Evolutionary conservation across 1,140 invertebrate species (phyloP).

Genomic region (Drosophila yakuba): DNA sequence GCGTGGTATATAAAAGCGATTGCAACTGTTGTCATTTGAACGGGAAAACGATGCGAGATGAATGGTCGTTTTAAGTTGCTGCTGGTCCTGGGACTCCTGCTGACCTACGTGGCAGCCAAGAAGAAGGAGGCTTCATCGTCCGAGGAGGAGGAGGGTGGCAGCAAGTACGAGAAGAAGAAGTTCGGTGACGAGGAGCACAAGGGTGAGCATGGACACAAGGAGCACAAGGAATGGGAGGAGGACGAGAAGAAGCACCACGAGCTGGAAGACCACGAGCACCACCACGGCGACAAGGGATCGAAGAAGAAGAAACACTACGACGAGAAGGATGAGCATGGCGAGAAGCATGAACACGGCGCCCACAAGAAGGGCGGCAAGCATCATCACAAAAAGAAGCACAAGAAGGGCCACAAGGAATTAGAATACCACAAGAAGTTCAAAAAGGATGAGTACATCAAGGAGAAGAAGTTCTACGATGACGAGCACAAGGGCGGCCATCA

Average conservation of each 20-base stretch:
- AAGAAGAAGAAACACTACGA: slow-evolving; percentile 88
- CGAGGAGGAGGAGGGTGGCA: slow-evolving; percentile 84
- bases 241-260: slow-evolving; percentile 88
- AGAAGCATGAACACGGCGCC: slow-evolving; percentile 87
- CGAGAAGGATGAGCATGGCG: slow-evolving; percentile 87
- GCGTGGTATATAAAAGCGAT: slow-evolving; percentile 56
- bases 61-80: slow-evolving; percentile 61
- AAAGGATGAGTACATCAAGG: slow-evolving; percentile 92
- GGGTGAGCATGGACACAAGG: slow-evolving; percentile 87
- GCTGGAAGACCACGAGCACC: slow-evolving; percentile 87
- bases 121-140: slow-evolving; percentile 73
- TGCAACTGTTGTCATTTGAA: slow-evolving; percentile 23
- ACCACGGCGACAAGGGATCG: slow-evolving; percentile 87
- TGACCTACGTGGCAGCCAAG: slow-evolving; percentile 66
- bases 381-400: slow-evolving; percentile 89
- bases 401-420: slow-evolving; percentile 89
- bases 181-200: slow-evolving; percentile 86
- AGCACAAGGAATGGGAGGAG: slow-evolving; percentile 83
- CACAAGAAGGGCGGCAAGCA: slow-evolving; percentile 89
- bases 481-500: slow-evolving; percentile 91
- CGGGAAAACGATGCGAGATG: slow-evolving; percentile 50
- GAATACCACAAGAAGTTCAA: slow-evolving; percentile 93
- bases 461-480: slow-evolving; percentile 92
- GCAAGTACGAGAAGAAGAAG: slow-evolving; percentile 85
- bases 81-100: slow-evolving; percentile 67